phyloP scores from a whole-genome alignment of 2,797 vertebrate genomes.

The Arnoldichthys spilopterus region DNA sequence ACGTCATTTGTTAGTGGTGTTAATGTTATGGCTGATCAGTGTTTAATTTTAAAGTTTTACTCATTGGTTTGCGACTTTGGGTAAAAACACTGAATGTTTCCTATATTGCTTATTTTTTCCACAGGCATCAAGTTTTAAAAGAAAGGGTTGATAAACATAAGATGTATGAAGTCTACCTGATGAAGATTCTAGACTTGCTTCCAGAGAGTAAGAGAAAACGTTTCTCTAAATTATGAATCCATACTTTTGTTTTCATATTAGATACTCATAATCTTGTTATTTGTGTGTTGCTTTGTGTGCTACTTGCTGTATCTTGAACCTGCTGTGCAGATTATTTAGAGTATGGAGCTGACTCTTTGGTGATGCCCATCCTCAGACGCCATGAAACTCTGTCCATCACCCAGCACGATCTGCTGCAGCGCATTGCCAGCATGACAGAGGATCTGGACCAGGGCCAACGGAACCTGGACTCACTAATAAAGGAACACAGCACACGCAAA shows the following conservation, averaged over 20 bases:
- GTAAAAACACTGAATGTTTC: too few species aligned
- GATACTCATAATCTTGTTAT: neutral
- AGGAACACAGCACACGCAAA: slow-evolving; percentile 73
- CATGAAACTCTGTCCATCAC: slow-evolving; percentile 73
- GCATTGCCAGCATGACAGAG: slow-evolving; percentile 68
- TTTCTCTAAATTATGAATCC: neutral
- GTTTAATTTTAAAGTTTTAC: too few species aligned
- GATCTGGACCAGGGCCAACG: slow-evolving; percentile 70
- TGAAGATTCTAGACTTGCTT: slow-evolving; percentile 75
- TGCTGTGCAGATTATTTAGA: slow-evolving; percentile 66
- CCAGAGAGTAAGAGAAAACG: slow-evolving; percentile 71
- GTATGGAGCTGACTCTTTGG: slow-evolving; percentile 66
- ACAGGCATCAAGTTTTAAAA: slow-evolving; percentile 75
- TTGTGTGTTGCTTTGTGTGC: neutral
- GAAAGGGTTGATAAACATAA: slow-evolving; percentile 73
- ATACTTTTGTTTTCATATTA: neutral
- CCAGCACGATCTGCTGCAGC: slow-evolving; percentile 71
- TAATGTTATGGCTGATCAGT: too few species aligned
- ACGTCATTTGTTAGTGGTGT: too few species aligned
- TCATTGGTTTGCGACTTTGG: too few species aligned
- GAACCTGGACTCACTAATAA: slow-evolving; percentile 70
- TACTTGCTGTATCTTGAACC: neutral
- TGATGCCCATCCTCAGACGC: slow-evolving; percentile 74
- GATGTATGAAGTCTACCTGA: slow-evolving; percentile 78
- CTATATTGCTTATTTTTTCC: slow-evolving; percentile 3